Evolutionary conservation across 2,888 invertebrate genomes (phyloP).

Genomic region (Hydroisotoma schaefferi): DNA sequence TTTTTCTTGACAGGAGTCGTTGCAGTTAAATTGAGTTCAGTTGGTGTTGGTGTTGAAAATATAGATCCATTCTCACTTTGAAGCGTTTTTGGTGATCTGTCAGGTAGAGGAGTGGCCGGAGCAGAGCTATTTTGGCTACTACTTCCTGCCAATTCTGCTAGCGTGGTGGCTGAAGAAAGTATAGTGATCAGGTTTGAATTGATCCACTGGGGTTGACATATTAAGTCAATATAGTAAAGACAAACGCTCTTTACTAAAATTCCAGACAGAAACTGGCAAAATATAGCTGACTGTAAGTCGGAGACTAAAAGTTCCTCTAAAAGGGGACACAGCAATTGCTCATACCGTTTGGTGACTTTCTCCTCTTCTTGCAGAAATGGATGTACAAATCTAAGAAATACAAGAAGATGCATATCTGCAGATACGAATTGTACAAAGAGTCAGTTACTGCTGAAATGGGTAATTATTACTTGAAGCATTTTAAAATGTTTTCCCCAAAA

Average conservation of each 20-base stretch:
- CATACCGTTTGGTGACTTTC: constrained; percentile 40
- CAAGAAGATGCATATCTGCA: background rate
- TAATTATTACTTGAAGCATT: constrained; percentile 42
- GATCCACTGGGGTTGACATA: constrained; percentile 44
- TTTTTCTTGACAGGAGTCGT: background rate
- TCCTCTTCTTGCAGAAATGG: constrained; percentile 33
- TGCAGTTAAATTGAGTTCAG: background rate
- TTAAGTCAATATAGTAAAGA: constrained; percentile 44
- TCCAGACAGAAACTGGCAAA: constrained; percentile 47
- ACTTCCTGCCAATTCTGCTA: constrained; percentile 34
- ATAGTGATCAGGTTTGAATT: constrained; percentile 39
- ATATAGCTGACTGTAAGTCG: constrained; percentile 40
- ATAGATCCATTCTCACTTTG: constrained; percentile 20
- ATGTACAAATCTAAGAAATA: constrained; percentile 37
- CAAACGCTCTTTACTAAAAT: constrained; percentile 45
- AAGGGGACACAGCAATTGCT: constrained; percentile 34
- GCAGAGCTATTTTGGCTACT: constrained; percentile 38
- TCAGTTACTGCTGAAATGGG: too few relatives aligned
- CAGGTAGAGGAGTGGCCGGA: constrained; percentile 32
- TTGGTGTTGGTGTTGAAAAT: constrained; percentile 7
- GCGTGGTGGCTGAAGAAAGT: constrained; percentile 31
- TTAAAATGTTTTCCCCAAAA: constrained; percentile 20
- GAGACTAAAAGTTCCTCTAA: constrained; percentile 41
- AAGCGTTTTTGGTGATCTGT: constrained; percentile 22
- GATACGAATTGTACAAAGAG: too few relatives aligned